Evolutionary conservation across 2,888 invertebrate genomes (phyloP).

Genomic region (Platycnemis pennipes): DNA sequence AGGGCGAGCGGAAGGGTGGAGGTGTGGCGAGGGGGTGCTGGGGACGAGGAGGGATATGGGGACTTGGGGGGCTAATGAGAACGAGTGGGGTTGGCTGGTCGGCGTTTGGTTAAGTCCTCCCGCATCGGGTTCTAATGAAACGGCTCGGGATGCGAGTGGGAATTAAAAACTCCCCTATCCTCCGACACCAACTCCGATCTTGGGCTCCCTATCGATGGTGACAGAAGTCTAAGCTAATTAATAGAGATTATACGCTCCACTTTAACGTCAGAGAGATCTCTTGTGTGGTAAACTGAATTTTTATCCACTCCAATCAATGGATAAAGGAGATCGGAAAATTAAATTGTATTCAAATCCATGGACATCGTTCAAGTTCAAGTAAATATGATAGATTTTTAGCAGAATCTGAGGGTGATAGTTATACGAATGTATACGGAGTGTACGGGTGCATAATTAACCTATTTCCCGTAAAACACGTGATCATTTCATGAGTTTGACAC

Average conservation of each 20-base stretch:
- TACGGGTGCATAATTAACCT: no score
- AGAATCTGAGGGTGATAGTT: no score
- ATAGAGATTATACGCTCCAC: constrained; percentile 50
- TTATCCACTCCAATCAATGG: constrained; percentile 21
- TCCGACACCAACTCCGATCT: neutral
- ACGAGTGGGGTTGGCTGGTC: constrained; percentile 15
- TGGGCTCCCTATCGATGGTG: constrained; percentile 38
- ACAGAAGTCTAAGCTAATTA: constrained; percentile 60
- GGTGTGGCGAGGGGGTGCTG: neutral
- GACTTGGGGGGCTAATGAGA: constrained; percentile 21
- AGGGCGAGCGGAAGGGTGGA: neutral
- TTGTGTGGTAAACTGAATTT: constrained; percentile 7
- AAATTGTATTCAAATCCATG: neutral
- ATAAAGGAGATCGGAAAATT: constrained; percentile 22
- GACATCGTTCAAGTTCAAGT: neutral
- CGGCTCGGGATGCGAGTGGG: constrained; percentile 9
- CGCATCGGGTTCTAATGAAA: constrained; percentile 30
- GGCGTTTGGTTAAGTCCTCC: constrained; percentile 8
- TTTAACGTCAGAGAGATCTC: constrained; percentile 23
- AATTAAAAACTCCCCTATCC: neutral
- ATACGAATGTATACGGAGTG: no score
- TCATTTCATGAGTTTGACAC: no score
- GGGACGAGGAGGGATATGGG: constrained; percentile 8
- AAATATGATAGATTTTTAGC: no score
- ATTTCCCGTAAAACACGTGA: no score